Evolutionary conservation across 2,797 vertebrate species (phyloP), one percentile per base, ranked within the genome.

Genomic region (Meda fulgida): DNA sequence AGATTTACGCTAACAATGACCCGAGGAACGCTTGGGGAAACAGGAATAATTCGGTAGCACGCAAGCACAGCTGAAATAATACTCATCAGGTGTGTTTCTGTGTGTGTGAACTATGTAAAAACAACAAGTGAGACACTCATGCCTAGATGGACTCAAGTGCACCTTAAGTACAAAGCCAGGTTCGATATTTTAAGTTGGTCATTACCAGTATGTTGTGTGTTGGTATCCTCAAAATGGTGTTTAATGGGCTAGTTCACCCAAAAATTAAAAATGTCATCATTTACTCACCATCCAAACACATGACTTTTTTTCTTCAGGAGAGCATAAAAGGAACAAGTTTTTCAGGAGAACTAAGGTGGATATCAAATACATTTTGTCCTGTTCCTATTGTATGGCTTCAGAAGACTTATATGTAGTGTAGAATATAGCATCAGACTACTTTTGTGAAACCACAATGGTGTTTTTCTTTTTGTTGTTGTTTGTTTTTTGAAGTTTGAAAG

Each of bases 31-130:
- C 29, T 66, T 21, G 66, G 43, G 14, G 26, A 43, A 43, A 77
- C 69, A 86, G 90, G 88, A 91, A 88, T 88, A 86, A 83, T 51
- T 75, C 89, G 88, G 87, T 79, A 89, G 87, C 43, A 9, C 81
- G 89, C 87, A 85, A 88, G 87, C 88, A 91, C 93, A 92, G 92
- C 92, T 94, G 91, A 89, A 85, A 93, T 92, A 93, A 92, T 88
- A 92, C 83, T 88, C 84, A 89, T 58, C 55, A 34, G 53, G 78
- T 84, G 70, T 69, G 67, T 73, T 53, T 75, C 55, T 66, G n/a
- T 19, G 40, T 34, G 43, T 36, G 38, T 66, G 79, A 60, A 78
- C 80, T 8, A 60, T 84, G 38, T 36, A 77, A 73, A 63, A 79
- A 78, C 18, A 75, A 38, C 40, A 75, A 76, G 38, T 19, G 14